Percentiles rank a stretch among this genome's conserved stretches.
phyloP scores from a whole-genome alignment of 2,113 vertebrate species.

The Australoheros scitulus region DNA sequence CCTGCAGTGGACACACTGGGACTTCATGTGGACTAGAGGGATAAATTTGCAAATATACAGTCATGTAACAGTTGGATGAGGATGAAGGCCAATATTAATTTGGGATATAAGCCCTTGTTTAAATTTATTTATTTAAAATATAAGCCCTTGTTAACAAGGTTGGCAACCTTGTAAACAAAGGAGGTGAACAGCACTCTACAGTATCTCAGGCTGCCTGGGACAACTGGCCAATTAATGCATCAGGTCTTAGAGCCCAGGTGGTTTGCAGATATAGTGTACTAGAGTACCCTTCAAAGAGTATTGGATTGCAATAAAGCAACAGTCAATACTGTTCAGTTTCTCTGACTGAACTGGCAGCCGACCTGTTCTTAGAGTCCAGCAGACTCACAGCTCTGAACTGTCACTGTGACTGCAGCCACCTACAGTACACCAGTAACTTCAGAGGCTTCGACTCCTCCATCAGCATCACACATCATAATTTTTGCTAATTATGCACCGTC shows the following conservation, averaged over 20 bases:
- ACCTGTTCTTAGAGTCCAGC: background rate
- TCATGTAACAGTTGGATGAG: background rate
- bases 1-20: background rate
- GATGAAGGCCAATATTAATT: background rate
- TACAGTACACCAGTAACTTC: background rate
- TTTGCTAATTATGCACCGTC: background rate
- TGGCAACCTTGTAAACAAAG: background rate
- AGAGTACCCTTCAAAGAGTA: conserved; percentile 2
- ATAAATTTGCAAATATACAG: background rate
- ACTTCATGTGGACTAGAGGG: background rate
- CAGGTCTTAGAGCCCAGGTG: conserved; percentile 11
- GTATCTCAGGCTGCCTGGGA: conserved; percentile 1
- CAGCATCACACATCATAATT: background rate
- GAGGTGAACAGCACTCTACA: background rate
- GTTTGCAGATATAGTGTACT: background rate
- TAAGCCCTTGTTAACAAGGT: background rate
- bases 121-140: background rate
- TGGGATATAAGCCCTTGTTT: background rate
- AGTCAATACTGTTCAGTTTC: background rate
- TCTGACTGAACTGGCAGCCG: background rate
- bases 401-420: background rate
- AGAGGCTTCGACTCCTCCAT: background rate
- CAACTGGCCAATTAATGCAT: conserved; percentile 34
- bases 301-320: background rate
- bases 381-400: background rate